Conservation (phyloP, 2,797 vertebrate species). For the Spinibarbus caldwelli region DNA sequence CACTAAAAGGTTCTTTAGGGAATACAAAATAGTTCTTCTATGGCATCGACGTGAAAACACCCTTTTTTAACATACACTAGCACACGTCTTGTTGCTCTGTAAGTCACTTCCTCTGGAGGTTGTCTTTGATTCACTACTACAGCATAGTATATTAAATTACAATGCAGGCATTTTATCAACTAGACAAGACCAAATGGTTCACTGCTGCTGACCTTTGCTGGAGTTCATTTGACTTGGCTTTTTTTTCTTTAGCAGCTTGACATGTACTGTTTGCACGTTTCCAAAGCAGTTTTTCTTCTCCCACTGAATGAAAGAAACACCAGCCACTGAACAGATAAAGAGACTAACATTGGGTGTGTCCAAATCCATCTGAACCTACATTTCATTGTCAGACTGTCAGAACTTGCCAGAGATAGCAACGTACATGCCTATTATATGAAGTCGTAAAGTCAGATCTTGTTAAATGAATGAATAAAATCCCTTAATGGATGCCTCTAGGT, state of each 20-base stretch:
- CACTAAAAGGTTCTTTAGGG: background rate
- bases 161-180: conserved; percentile 12
- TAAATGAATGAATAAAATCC: conserved; percentile 37
- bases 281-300: background rate
- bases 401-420: conserved; percentile 42
- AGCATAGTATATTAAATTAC: conserved; percentile 33
- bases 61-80: background rate
- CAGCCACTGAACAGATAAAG: background rate
- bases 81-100: too few species aligned
- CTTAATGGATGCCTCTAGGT: conserved; percentile 39
- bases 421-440: conserved; percentile 29
- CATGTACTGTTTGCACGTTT: conserved; percentile 46
- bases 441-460: conserved; percentile 15
- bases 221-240: background rate
- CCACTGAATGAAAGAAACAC: conserved; percentile 17
- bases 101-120: background rate
- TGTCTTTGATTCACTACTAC: conserved; percentile 10
- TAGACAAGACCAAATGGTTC: conserved; percentile 23
- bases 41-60: background rate
- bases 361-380: conserved; percentile 33
- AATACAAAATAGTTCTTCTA: background rate
- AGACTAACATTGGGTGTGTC: conserved; percentile 37
- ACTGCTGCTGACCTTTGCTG: conserved; percentile 9
- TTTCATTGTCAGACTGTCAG: conserved; percentile 42
- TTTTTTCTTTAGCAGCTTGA: conserved; percentile 49